These are phyloP conservation scores for Acrocyrtus sp. DNA, from an alignment of 2,888 invertebrate species.

Conservation along the genomic window DNA sequence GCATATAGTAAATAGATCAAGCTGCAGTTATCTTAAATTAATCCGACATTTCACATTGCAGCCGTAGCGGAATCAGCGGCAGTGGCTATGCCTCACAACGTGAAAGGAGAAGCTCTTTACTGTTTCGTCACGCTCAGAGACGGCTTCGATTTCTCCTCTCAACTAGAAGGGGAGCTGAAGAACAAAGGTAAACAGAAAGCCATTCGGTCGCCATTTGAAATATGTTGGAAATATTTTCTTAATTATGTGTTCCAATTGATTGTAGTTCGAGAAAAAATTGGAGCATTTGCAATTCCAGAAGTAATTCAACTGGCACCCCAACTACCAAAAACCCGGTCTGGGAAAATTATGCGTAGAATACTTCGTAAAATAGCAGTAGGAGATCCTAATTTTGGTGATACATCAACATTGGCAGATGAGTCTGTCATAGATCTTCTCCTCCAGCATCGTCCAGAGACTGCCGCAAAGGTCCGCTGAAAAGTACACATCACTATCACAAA, in stretches of 20 bases:
- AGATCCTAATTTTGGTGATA: slow-evolving; percentile 91
- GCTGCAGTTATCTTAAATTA: neutral
- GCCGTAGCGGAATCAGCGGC: slow-evolving; percentile 94
- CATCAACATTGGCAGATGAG: slow-evolving; percentile 93
- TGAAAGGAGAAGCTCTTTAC: slow-evolving; percentile 97
- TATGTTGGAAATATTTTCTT: too few species aligned
- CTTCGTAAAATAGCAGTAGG: slow-evolving; percentile 92
- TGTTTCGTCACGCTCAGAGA: slow-evolving; percentile 95
- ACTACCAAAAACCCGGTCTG: slow-evolving; percentile 95
- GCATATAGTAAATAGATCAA: neutral
- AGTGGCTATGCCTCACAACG: slow-evolving; percentile 90
- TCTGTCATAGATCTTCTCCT: slow-evolving; percentile 85
- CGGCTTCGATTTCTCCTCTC: slow-evolving; percentile 76
- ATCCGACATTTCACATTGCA: slow-evolving; percentile 18
- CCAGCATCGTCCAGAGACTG: slow-evolving; percentile 67
- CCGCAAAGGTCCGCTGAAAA: slow-evolving; percentile 29
- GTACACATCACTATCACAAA: too few species aligned
- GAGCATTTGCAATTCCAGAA: slow-evolving; percentile 96
- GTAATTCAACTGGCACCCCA: slow-evolving; percentile 93
- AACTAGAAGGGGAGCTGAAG: slow-evolving; percentile 78
- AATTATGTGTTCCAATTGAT: too few species aligned
- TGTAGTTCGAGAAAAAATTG: slow-evolving; percentile 88
- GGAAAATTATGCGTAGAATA: slow-evolving; percentile 97
- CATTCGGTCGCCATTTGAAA: too few species aligned
- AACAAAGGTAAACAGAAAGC: slow-evolving; percentile 70